Percentiles rank a stretch among this genome's conserved stretches.
Conservation (phyloP, 2,113 vertebrate genomes). For the Agapornis roseicollis region DNA sequence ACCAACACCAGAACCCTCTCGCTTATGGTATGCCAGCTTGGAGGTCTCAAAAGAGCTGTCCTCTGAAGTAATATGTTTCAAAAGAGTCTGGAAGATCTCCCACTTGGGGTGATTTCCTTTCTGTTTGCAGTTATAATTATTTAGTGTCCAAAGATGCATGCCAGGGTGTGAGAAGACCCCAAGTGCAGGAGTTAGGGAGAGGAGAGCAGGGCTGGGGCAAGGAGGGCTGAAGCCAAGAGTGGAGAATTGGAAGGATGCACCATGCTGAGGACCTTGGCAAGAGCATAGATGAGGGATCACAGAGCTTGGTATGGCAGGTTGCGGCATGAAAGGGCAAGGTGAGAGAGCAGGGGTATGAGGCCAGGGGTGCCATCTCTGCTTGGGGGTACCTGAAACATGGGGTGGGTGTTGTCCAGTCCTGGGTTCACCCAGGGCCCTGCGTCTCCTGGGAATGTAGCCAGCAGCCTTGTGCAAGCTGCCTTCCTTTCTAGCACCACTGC, state of each 20-base stretch:
- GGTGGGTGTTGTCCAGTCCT: accelerated
- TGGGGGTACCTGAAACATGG: accelerated
- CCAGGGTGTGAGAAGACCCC: not conserved
- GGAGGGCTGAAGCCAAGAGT: not conserved
- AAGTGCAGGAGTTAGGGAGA: not conserved
- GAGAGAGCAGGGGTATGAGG: not conserved
- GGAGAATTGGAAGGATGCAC: not conserved
- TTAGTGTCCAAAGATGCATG: not conserved
- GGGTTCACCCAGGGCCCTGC: accelerated
- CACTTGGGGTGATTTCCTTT: not conserved
- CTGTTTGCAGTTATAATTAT: not conserved
- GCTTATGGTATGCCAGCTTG: not conserved
- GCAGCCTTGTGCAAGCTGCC: not conserved
- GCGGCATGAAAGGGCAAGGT: not conserved
- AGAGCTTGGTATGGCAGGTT: not conserved
- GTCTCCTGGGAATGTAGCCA: not conserved
- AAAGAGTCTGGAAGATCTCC: not conserved
- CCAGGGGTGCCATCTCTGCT: not conserved
- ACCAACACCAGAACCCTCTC: not conserved
- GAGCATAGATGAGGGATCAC: not conserved
- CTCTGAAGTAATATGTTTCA: not conserved
- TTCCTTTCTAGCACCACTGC: not conserved
- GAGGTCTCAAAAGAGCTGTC: not conserved
- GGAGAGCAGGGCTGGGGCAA: accelerated
- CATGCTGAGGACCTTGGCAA: accelerated